phyloP scores from a whole-genome alignment of 1,140 invertebrate species.

The Musca vetustissima region DNA sequence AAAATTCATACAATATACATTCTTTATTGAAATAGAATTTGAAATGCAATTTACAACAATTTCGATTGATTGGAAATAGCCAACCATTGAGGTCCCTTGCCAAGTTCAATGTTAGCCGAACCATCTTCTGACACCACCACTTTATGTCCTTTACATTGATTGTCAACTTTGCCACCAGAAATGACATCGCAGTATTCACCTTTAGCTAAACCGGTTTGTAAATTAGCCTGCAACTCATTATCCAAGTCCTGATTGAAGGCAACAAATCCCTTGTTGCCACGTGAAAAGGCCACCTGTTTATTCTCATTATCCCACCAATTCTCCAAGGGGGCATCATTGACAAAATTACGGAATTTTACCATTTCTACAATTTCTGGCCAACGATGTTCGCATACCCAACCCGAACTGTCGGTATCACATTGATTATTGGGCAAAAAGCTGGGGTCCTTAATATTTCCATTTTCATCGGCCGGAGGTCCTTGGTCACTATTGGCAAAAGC shows the following conservation, averaged over 20 bases:
- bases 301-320: slow-evolving; percentile 76
- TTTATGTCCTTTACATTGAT: background rate
- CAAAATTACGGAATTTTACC: slow-evolving; percentile 74
- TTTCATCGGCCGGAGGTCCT: slow-evolving; percentile 67
- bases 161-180: background rate
- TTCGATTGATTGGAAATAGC: background rate
- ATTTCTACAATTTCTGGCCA: slow-evolving; percentile 82
- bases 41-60: background rate
- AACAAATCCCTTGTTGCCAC: slow-evolving; percentile 69
- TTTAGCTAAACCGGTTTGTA: slow-evolving; percentile 68
- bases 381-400: slow-evolving; percentile 89
- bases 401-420: slow-evolving; percentile 64
- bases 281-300: slow-evolving; percentile 76
- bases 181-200: slow-evolving; percentile 83
- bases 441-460: slow-evolving; percentile 64
- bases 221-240: slow-evolving; percentile 56
- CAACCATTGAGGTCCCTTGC: background rate
- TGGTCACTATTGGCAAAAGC: slow-evolving; percentile 60
- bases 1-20: no score
- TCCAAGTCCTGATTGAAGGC: slow-evolving; percentile 67
- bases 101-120: background rate
- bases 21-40: background rate
- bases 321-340: slow-evolving; percentile 58
- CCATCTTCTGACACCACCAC: background rate
- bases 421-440: slow-evolving; percentile 65